These are phyloP conservation scores for Epirrita christyi DNA, from an alignment of 2,888 invertebrate species.

Conservation along the genomic window DNA sequence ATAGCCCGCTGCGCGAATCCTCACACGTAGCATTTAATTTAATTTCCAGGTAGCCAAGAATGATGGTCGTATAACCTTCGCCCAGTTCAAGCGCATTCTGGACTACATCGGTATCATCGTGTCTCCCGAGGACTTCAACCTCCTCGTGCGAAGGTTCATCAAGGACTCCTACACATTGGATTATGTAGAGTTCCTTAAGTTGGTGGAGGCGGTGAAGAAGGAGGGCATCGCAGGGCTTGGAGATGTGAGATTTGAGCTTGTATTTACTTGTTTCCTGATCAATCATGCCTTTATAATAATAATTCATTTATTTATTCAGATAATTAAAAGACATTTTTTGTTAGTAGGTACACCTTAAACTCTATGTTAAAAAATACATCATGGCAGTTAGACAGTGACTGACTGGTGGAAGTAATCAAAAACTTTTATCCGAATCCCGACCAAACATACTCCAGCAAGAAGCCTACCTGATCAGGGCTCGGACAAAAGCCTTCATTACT, in stretches of 20 bases:
- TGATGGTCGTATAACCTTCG: conserved; percentile 89
- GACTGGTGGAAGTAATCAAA: no score
- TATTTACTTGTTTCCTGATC: not conserved
- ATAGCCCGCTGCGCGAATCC: not conserved
- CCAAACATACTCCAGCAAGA: no score
- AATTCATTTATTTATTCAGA: no score
- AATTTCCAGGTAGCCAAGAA: conserved; percentile 88
- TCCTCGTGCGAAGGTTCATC: conserved; percentile 90
- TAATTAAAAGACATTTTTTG: no score
- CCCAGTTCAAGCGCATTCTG: conserved; percentile 90
- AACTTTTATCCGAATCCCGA: no score
- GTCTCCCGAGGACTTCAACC: conserved; percentile 89
- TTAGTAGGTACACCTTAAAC: no score
- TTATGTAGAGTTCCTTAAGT: conserved; percentile 90
- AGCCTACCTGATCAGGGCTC: no score
- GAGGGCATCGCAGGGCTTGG: conserved; percentile 81
- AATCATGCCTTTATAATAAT: no score
- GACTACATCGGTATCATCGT: conserved; percentile 88
- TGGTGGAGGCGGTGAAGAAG: conserved; percentile 87
- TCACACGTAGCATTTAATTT: not conserved
- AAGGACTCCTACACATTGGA: conserved; percentile 91
- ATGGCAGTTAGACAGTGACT: no score
- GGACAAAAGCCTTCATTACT: no score
- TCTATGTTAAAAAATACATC: no score
- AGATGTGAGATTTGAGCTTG: conserved; percentile 68